phyloP scores from a whole-genome alignment of 2,888 invertebrate genomes.

The Trissonchulus latispiculum region DNA sequence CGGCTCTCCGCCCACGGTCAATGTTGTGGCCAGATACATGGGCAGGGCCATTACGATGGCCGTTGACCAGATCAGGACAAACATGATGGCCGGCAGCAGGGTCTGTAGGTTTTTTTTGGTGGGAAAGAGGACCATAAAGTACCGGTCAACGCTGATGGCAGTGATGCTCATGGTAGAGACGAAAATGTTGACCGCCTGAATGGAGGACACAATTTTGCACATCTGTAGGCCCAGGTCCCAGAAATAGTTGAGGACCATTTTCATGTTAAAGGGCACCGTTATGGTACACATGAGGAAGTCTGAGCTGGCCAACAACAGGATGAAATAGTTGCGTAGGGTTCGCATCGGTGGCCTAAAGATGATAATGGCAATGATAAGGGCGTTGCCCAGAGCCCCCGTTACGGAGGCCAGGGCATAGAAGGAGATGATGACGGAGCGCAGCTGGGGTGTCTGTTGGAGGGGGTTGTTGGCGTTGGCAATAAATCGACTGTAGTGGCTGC shows the following conservation, averaged over 20 bases:
- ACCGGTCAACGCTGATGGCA: slow-evolving; percentile 16
- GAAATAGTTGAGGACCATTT: slow-evolving; percentile 2
- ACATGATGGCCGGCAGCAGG: neutral
- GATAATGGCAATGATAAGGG: neutral
- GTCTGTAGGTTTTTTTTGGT: neutral
- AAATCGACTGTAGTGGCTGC: too few species aligned
- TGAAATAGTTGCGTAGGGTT: slow-evolving; percentile 12
- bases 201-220: slow-evolving; percentile 14
- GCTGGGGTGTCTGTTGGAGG: too few species aligned
- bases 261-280: slow-evolving; percentile 3
- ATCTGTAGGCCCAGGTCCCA: slow-evolving; percentile 7
- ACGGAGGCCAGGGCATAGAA: too few species aligned
- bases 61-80: neutral
- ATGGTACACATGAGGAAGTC: slow-evolving; percentile 10
- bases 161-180: slow-evolving; percentile 14
- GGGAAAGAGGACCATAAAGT: slow-evolving; percentile 14
- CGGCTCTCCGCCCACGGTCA: too few species aligned
- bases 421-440: too few species aligned
- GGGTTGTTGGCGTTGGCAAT: too few species aligned
- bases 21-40: slow-evolving; percentile 13
- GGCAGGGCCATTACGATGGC: slow-evolving; percentile 9
- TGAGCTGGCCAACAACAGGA: neutral
- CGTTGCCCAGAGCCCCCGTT: neutral
- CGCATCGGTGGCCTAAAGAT: neutral
- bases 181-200: slow-evolving; percentile 17